phyloP scores from a whole-genome alignment of 2,888 invertebrate genomes.

The Willowsia nigromaculata region DNA sequence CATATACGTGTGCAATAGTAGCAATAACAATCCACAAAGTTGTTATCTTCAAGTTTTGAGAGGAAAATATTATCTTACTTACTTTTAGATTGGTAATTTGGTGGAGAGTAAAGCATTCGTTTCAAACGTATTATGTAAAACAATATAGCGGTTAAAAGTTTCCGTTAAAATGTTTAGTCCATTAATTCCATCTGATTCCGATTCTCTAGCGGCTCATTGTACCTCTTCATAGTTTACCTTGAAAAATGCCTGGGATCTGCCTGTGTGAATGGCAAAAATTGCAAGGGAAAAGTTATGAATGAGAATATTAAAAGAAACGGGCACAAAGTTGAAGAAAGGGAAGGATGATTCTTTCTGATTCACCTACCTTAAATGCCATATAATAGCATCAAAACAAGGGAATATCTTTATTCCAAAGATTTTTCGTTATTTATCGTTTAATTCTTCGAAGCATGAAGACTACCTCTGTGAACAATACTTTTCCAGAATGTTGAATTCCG shows the following conservation, averaged over 20 bases:
- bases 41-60: slow-evolving; percentile 56
- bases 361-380: neutral
- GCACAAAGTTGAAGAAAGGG: neutral
- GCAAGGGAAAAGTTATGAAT: neutral
- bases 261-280: no score
- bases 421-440: slow-evolving; percentile 55
- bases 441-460: slow-evolving; percentile 31
- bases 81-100: slow-evolving; percentile 46
- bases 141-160: neutral
- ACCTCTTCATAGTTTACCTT: neutral
- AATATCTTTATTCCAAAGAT: slow-evolving; percentile 35
- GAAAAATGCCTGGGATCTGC: no score
- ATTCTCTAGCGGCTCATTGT: neutral
- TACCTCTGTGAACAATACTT: slow-evolving; percentile 8
- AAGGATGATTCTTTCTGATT: neutral
- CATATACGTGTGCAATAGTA: slow-evolving; percentile 24
- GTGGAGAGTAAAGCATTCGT: neutral
- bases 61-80: slow-evolving; percentile 20
- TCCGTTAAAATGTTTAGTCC: slow-evolving; percentile 24
- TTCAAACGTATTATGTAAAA: neutral
- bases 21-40: slow-evolving; percentile 52
- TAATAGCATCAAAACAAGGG: neutral
- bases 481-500: slow-evolving; percentile 33
- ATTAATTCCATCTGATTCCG: slow-evolving; percentile 51
- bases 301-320: neutral